Evolutionary conservation across 2,797 vertebrate genomes (phyloP), one percentile per base, ranked within the genome.

Genomic region (Poeciliopsis presidionis): DNA sequence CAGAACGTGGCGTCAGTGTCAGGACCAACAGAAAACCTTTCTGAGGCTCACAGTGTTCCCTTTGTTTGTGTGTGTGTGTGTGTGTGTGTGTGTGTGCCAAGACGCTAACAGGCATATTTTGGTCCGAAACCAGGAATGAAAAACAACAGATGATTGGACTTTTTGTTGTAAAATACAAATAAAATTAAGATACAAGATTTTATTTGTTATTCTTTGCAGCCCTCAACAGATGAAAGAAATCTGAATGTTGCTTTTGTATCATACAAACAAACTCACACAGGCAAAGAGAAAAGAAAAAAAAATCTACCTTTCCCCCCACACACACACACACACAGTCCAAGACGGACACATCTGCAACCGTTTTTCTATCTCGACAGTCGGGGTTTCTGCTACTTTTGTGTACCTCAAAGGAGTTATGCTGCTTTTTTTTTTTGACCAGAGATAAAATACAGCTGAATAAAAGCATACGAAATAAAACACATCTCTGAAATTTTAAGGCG

Each of bases 21-120:
- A 85, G 90, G 90, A 89, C 87, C 87, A 61, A 84, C 80, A 87
- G 80, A 77, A 82, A 90, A 83, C 51, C 45, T 76, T 33, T 41
- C 28, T 33, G 41, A 49, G 81, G 88, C 84, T 72, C 78, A 87
- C 47, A 81, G 84, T 57, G 72, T 84, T 14, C 5, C 79, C 84
- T 90, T 87, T 33, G 1, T 25, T 1, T 41, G 55, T 88, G 88
- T 49, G 47, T 20, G 47, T 20, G 4, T 18, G 55, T 88, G 88
- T 49, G 47, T 20, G 47, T 20, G 47, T 18, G 49, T 53, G 49
- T 8, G 49, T 43, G 53, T 87, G 84, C 84, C 14, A 72, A 90
- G 86, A 78, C 86, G 86, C 89, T 82, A 88, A 91, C 72, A 72
- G 25, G 41, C 41, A 16, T 46, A 8, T 46, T 46, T 45, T 70